A percentile compares a stretch with the other conserved stretches of the same genome.
phyloP scores from a whole-genome alignment of 1,140 invertebrate species.

The Lepidurus arcticus region DNA sequence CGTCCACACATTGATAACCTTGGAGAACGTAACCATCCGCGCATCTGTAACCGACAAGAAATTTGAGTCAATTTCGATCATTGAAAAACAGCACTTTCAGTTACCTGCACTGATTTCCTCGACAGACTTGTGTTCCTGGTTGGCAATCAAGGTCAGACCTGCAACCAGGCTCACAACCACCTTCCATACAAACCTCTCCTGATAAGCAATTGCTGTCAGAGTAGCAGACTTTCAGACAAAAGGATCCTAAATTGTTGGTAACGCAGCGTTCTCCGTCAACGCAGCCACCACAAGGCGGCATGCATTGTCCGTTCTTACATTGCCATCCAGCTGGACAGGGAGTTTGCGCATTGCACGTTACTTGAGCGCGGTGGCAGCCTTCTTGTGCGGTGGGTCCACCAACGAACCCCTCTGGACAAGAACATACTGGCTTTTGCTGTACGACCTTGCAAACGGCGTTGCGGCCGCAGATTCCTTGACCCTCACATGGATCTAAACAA shows the following conservation, averaged over 20 bases:
- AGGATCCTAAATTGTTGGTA: slow-evolving; percentile 51
- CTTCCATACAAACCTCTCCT: slow-evolving; percentile 79
- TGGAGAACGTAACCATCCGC: slow-evolving; percentile 11
- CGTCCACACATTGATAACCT: slow-evolving; percentile 63
- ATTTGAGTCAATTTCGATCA: neutral
- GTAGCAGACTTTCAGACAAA: slow-evolving; percentile 79
- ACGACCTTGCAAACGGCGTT: slow-evolving; percentile 71
- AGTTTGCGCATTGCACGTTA: slow-evolving; percentile 56
- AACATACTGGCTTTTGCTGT: slow-evolving; percentile 61
- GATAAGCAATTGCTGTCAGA: slow-evolving; percentile 79
- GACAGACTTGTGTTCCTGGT: slow-evolving; percentile 67
- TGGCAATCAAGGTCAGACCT: slow-evolving; percentile 69
- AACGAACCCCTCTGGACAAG: slow-evolving; percentile 73
- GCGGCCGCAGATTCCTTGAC: slow-evolving; percentile 68
- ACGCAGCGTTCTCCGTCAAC: slow-evolving; percentile 67
- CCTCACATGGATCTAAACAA: slow-evolving; percentile 63
- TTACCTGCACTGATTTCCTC: slow-evolving; percentile 65
- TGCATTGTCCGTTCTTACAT: slow-evolving; percentile 67
- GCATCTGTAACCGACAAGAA: slow-evolving; percentile 39
- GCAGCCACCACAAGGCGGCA: slow-evolving; percentile 66
- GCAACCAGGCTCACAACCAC: slow-evolving; percentile 74
- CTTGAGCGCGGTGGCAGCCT: slow-evolving; percentile 72
- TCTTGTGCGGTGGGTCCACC: slow-evolving; percentile 81
- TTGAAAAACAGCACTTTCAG: slow-evolving; percentile 25
- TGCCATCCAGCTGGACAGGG: slow-evolving; percentile 64